phyloP scores from a whole-genome alignment of 2,113 vertebrate species.

The Ceyx margarethae region DNA sequence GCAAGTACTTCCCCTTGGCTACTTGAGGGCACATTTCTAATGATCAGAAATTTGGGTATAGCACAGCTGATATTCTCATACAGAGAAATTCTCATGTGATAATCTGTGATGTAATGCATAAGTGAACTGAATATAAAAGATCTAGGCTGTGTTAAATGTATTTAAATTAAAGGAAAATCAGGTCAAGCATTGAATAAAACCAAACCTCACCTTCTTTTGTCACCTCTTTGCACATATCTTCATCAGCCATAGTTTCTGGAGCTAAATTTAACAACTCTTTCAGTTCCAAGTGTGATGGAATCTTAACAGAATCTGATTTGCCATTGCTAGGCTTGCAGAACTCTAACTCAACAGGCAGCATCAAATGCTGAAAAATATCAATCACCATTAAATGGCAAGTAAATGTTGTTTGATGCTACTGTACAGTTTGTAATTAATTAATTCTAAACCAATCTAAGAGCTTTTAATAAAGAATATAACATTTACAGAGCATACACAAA shows the following conservation, averaged over 20 bases:
- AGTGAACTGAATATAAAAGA: not conserved
- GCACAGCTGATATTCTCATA: not conserved
- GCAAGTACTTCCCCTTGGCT: not conserved
- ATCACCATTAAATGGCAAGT: not conserved
- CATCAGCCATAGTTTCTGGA: conserved; percentile 38
- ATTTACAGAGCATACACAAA: not conserved
- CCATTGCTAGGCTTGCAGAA: not conserved
- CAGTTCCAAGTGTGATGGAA: conserved; percentile 27
- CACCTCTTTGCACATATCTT: conserved; percentile 26
- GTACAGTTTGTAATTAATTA: not conserved
- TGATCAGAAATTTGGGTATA: not conserved
- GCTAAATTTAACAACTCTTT: conserved; percentile 57
- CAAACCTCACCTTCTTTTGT: conserved; percentile 55
- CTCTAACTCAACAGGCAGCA: conserved; percentile 42
- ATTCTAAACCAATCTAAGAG: not conserved
- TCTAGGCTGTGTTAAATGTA: not conserved
- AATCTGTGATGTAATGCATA: not conserved
- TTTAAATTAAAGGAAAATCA: not conserved
- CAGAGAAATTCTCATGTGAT: not conserved
- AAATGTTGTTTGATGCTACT: not conserved
- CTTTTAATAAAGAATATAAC: not conserved
- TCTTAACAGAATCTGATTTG: conserved; percentile 13
- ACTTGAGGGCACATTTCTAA: not conserved
- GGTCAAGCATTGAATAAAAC: not conserved
- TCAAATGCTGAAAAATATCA: conserved; percentile 61